A percentile compares a stretch with the other conserved stretches of the same genome.
Evolutionary conservation across 2,888 invertebrate species (phyloP).

Genomic region (Scaptomyza cyrtandrae): DNA sequence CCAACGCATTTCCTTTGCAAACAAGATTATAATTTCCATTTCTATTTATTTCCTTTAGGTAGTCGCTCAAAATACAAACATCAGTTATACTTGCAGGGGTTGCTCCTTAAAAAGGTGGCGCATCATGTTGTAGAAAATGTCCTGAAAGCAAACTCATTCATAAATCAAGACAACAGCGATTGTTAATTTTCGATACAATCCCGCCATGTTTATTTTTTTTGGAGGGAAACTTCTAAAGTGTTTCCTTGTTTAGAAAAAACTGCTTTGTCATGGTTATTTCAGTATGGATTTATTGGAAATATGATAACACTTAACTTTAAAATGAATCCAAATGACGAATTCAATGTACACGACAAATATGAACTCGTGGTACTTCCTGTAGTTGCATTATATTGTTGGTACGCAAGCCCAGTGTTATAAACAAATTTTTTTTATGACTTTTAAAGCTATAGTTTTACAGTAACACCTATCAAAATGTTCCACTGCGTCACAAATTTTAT

Average conservation of each 20-base stretch:
- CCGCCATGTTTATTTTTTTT: slow-evolving; percentile 30
- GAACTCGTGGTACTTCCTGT: slow-evolving; percentile 30
- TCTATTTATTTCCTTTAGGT: slow-evolving; percentile 74
- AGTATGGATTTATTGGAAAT: slow-evolving; percentile 56
- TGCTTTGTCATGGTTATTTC: slow-evolving; percentile 75
- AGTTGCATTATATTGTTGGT: slow-evolving; percentile 9
- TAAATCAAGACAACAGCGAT: slow-evolving; percentile 69
- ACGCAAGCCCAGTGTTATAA: not conserved
- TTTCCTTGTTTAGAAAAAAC: slow-evolving; percentile 40
- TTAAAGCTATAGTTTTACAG: not conserved
- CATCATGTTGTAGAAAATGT: slow-evolving; percentile 57
- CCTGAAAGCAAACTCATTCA: slow-evolving; percentile 72
- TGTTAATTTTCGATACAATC: slow-evolving; percentile 66
- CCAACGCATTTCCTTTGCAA: slow-evolving; percentile 40
- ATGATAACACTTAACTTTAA: slow-evolving; percentile 60
- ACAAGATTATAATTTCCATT: slow-evolving; percentile 61
- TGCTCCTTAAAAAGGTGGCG: slow-evolving; percentile 43
- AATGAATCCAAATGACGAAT: slow-evolving; percentile 1
- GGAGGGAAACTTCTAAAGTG: slow-evolving; percentile 61
- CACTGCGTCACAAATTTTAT: slow-evolving; percentile 15
- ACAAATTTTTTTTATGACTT: not conserved
- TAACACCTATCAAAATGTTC: not conserved
- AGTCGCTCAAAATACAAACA: slow-evolving; percentile 30
- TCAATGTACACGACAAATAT: not conserved
- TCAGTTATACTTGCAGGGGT: not conserved